Percentiles rank a stretch among this genome's conserved stretches.
Conservation (phyloP, 2,113 vertebrate species). For the Nestor notabilis region DNA sequence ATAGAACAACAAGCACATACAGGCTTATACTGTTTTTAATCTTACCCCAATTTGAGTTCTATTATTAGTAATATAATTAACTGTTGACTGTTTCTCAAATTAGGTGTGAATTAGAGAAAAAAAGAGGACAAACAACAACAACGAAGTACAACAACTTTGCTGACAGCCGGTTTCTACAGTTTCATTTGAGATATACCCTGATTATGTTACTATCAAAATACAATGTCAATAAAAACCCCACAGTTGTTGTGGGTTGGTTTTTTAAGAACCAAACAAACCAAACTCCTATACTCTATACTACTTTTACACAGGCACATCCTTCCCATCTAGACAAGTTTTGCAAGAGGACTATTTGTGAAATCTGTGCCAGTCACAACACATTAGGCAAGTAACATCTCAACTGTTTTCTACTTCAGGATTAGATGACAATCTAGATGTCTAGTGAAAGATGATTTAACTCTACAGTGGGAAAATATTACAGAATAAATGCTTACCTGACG, state of each 20-base stretch:
- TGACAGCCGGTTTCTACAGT: neutral
- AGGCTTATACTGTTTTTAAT: neutral
- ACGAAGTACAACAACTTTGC: too few relatives aligned
- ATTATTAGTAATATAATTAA: neutral
- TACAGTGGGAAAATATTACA: neutral
- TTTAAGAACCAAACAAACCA: neutral
- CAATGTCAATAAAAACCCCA: rapidly evolving
- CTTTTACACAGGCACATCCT: neutral
- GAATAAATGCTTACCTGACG: constrained; percentile 78
- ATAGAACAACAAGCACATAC: rapidly evolving
- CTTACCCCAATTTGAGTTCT: neutral
- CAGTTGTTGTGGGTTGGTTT: rapidly evolving
- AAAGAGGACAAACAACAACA: too few relatives aligned
- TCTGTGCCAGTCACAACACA: neutral
- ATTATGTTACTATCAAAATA: neutral
- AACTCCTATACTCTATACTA: too few relatives aligned
- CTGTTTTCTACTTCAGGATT: neutral
- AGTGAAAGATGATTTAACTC: rapidly evolving
- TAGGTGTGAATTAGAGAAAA: neutral
- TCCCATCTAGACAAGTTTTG: neutral
- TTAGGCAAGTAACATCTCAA: neutral
- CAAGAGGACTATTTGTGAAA: neutral
- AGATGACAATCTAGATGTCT: rapidly evolving
- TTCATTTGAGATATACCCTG: neutral
- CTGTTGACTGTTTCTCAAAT: neutral